Evolutionary conservation across 2,888 invertebrate genomes (phyloP), one percentile per base, ranked within the genome.

Genomic region (Branchipolynoe longqiensis): DNA sequence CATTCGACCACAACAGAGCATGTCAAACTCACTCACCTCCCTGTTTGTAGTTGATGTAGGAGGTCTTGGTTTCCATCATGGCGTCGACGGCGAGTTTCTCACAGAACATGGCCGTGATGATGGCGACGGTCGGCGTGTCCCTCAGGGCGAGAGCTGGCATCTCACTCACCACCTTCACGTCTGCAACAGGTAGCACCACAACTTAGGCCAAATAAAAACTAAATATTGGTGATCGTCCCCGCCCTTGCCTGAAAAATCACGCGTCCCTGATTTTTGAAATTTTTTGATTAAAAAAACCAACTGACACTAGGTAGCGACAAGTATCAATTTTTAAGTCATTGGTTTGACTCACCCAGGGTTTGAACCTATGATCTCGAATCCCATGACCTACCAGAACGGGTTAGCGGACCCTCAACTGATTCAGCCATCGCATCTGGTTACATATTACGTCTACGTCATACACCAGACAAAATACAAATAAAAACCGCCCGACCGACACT

Each of bases 61-160:
- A 98, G 14, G 97, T 97, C 94, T 98, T 98, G 92, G 98, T 97
- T 91, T 98, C 98, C 93, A 99, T 97, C 97, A 99, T 97, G 25
- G 98, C 97, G 94, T 99, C 99, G 0, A 99, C 98, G 0, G 99
- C 99, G 90, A 98, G 95, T 94, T 99, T 99, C 94, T 99, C 99
- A 92, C 98, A 98, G 94, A 98, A 99, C 91, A 98, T 96, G 0
- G 98, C 98, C 0, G 99, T 99, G 87, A 99, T 97, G 86, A 99
- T 97, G n/a, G 98, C 99, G 91, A 99, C 98, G 31, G 97, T 98
- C 0, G 99, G 99, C 92, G 98, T 98, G 90, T 98, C 97, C 38
- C 97, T 96, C 87, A 96, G 96, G 84, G 96, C 96, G 93, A 98
- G 96, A 18, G 96, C 96, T 22, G 98, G 98, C 97, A 98, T 97